phyloP scores from a whole-genome alignment of 2,797 vertebrate genomes.

The Chiroxiphia lanceolata region DNA sequence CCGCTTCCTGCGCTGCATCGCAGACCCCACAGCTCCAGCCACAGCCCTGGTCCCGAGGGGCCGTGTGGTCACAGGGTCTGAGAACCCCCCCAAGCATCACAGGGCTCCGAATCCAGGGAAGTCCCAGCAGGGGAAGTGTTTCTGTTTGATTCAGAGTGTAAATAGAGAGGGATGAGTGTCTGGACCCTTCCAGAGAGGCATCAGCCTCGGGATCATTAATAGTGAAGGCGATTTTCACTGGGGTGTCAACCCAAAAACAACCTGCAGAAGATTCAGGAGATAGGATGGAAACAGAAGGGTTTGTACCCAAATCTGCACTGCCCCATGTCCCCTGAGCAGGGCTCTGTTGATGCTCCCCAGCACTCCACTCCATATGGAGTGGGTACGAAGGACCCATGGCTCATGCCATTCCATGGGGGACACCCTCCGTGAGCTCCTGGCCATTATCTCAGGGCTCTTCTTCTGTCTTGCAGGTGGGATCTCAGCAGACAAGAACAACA shows the following conservation, averaged over 20 bases:
- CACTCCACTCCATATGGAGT: not conserved
- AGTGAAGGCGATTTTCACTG: not conserved
- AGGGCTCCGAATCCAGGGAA: not conserved
- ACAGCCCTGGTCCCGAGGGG: rapidly evolving
- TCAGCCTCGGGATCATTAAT: rapidly evolving
- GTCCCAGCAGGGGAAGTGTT: not conserved
- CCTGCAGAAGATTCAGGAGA: not conserved
- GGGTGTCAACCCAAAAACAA: not conserved
- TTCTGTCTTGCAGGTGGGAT: conserved; percentile 40
- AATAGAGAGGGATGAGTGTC: not conserved
- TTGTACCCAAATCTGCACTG: not conserved
- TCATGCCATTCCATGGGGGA: rapidly evolving
- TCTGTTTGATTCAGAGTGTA: not conserved
- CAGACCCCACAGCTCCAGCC: not conserved
- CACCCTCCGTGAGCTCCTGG: not conserved
- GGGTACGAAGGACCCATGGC: rapidly evolving
- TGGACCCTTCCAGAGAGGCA: not conserved
- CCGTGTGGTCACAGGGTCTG: not conserved
- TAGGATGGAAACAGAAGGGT: not conserved
- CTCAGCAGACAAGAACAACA: not conserved
- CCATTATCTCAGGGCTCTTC: not conserved
- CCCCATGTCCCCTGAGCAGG: not conserved
- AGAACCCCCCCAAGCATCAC: not conserved
- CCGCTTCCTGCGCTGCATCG: not conserved
- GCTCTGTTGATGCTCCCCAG: not conserved